Evolutionary conservation across 2,888 invertebrate species (phyloP).

Genomic region (Fragum fragum): DNA sequence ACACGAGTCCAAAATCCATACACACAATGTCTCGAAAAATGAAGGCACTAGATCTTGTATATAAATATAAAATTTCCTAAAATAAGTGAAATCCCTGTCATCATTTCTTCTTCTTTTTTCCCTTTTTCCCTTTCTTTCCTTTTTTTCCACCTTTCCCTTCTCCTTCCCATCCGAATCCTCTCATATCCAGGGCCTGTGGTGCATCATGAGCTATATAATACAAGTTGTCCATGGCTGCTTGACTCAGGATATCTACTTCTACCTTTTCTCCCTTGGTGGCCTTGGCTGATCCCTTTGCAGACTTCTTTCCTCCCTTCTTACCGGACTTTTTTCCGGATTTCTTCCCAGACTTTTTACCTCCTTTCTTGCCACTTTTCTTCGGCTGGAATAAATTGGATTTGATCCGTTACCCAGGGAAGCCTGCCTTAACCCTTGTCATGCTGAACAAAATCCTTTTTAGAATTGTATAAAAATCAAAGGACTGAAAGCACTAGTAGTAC

Average conservation of each 20-base stretch:
- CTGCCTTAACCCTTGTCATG: too few relatives aligned
- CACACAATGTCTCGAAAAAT: slow-evolving; percentile 26
- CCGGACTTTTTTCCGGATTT: slow-evolving; percentile 80
- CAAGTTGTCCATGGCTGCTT: slow-evolving; percentile 97
- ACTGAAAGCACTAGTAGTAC: too few relatives aligned
- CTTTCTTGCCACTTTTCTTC: slow-evolving; percentile 77
- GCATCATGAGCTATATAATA: slow-evolving; percentile 97
- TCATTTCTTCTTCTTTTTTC: slow-evolving; percentile 70
- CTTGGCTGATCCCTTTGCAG: slow-evolving; percentile 77
- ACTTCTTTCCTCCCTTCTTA: slow-evolving; percentile 77
- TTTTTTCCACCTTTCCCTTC: slow-evolving; percentile 92
- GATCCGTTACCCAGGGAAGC: too few relatives aligned
- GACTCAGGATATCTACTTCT: slow-evolving; percentile 93
- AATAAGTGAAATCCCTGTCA: slow-evolving; percentile 9
- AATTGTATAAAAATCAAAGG: too few relatives aligned
- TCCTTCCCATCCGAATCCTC: slow-evolving; percentile 96
- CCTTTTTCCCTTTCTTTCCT: slow-evolving; percentile 75
- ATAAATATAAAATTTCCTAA: slow-evolving; percentile 27
- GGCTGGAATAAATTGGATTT: slow-evolving; percentile 67
- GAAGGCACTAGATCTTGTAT: slow-evolving; percentile 55
- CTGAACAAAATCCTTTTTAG: too few relatives aligned
- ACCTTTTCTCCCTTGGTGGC: slow-evolving; percentile 71
- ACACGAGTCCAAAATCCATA: slow-evolving; percentile 5
- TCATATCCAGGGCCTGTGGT: slow-evolving; percentile 93
- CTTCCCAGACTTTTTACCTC: slow-evolving; percentile 78